phyloP scores from a whole-genome alignment of 2,888 invertebrate genomes.

The Ypsolopha scabrella region DNA sequence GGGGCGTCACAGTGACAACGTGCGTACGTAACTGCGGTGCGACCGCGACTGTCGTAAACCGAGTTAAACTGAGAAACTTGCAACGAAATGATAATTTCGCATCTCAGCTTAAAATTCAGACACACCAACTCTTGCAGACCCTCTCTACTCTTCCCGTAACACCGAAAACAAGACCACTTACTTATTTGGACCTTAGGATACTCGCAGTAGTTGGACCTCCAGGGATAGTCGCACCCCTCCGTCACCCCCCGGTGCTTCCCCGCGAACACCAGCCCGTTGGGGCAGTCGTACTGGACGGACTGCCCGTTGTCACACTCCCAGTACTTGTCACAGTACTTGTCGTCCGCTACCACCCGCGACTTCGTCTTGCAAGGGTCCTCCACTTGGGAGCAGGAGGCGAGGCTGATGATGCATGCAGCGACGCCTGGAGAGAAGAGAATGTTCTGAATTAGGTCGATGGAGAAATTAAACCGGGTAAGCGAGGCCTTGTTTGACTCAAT shows the following conservation, averaged over 20 bases:
- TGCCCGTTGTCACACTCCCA: constrained; percentile 91
- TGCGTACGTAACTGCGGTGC: too few relatives aligned
- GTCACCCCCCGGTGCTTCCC: constrained; percentile 90
- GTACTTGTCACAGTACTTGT: constrained; percentile 82
- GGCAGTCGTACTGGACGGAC: constrained; percentile 88
- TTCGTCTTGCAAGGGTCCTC: constrained; percentile 89
- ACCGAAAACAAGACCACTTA: constrained; percentile 61
- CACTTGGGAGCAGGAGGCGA: constrained; percentile 40
- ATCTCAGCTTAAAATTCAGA: too few relatives aligned
- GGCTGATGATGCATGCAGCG: constrained; percentile 23
- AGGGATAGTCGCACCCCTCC: constrained; percentile 91
- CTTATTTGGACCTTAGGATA: constrained; percentile 72
- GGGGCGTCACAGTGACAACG: too few relatives aligned
- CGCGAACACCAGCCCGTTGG: constrained; percentile 90
- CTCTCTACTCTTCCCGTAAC: constrained; percentile 17
- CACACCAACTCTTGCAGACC: not conserved
- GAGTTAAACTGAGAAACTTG: too few relatives aligned
- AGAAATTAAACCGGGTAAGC: too few relatives aligned
- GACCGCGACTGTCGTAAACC: too few relatives aligned
- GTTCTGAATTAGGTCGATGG: not conserved
- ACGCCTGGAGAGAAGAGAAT: not conserved
- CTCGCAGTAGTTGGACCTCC: constrained; percentile 90
- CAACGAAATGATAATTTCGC: too few relatives aligned
- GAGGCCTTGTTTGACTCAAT: too few relatives aligned
- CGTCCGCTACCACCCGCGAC: constrained; percentile 79